Base-by-base conservation (phyloP, 2,797 vertebrate species). In the Melanotaenia maccullochi region DNA sequence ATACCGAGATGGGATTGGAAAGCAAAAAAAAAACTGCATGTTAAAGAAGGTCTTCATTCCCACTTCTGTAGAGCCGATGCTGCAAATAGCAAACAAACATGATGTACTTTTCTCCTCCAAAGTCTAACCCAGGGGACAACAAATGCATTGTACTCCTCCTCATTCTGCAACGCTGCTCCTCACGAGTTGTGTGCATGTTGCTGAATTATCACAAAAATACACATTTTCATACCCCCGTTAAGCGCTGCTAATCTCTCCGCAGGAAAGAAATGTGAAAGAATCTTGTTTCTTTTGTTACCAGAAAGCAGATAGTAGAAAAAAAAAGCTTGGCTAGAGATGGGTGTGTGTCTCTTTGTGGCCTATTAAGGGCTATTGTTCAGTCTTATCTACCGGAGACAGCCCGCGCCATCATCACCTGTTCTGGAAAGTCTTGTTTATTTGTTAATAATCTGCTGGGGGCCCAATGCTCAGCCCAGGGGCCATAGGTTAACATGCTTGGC, bases 331-430 rank as follows among this genome's bases (percentile, higher is more conserved):
- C 82, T 87, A 82, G 90, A 94, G 95, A 91, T 83, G 83, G 87
- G 82, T 75, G 73, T 71, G 87, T 76, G 78, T 69, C 92, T 94
- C 90, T 91, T 90, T 91, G 84, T 82, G 84, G 94, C 81, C 93
- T 95, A 95, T 95, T 96, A 95, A 94, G 92, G 89, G 73, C 75
- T 75, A 95, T 96, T 96, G 94, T 96, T 95, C 89, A 67, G 81
- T 78, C 86, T 95, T 96, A 97, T 96, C 95, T 95, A 81, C 89
- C 89, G 85, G 89, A 92, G 91, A 90, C 93, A 96, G 94, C 82
- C 82, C 88, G 73, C 33, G 80, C 83, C 68, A 83, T 85, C 81
- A 57, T 71, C 12, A 79, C 65, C 82, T 76, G 63, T 75, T 86
- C 72, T 90, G 88, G 82, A 78, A 82, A 78, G 76, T 44, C 86